Conservation (phyloP, 2,888 invertebrate species). For the Thymelicus sylvestris region DNA sequence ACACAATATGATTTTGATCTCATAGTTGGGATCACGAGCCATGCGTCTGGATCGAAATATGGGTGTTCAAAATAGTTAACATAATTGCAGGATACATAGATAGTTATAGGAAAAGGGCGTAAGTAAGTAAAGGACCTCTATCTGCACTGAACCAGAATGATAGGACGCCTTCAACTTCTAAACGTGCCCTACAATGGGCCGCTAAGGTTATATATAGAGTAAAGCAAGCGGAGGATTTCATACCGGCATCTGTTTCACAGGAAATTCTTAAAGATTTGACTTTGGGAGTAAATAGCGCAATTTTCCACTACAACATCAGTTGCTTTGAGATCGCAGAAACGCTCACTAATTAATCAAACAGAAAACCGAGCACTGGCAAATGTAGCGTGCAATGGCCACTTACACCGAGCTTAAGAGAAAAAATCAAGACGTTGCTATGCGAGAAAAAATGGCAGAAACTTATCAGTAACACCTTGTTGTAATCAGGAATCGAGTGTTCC, state of each 20-base stretch:
- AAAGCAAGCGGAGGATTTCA: background rate
- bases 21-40: too few relatives aligned
- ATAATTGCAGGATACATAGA: too few relatives aligned
- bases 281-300: too few relatives aligned
- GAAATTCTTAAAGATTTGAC: background rate
- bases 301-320: too few relatives aligned
- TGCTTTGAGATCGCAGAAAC: too few relatives aligned
- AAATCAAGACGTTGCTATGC: background rate
- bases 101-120: too few relatives aligned
- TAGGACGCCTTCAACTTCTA: background rate
- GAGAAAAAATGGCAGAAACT: constrained; percentile 11
- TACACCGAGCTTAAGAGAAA: background rate
- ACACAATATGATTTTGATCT: too few relatives aligned
- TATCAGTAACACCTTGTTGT: background rate
- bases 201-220: background rate
- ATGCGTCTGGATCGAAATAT: too few relatives aligned
- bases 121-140: too few relatives aligned
- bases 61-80: too few relatives aligned
- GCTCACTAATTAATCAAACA: background rate
- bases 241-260: background rate
- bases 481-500: background rate
- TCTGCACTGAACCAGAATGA: background rate
- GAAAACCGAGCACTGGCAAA: background rate
- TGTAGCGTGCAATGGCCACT: constrained; percentile 13
- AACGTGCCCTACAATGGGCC: background rate